Evolutionary conservation across 2,797 vertebrate species (phyloP), one percentile per base, ranked within the genome.

Genomic region (Scleropages formosus): DNA sequence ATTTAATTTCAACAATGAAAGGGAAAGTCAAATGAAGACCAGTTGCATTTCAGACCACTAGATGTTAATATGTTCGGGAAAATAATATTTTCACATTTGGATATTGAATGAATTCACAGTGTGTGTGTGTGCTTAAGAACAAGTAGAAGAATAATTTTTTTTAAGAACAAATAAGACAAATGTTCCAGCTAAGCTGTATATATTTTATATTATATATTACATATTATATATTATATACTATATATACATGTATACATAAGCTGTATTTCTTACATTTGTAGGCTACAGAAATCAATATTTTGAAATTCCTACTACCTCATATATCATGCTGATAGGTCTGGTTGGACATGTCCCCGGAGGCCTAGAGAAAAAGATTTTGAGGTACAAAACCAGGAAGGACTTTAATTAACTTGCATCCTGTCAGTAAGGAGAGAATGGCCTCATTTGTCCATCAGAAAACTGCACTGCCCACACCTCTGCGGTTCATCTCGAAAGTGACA

Each of bases 51-150:
- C 24, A 24, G 44, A 75, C 79, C 73, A 74, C 31, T 20, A 76
- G 64, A 78, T 73, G 76, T 15, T 62, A 62, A 75, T 75, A n/a
- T n/a, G n/a, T n/a, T n/a, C n/a, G n/a, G n/a, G n/a, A n/a, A n/a
- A n/a, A n/a, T n/a, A n/a, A n/a, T 74, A 64, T 77, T 80, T 78
- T 82, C 61, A 77, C 84, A 84, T 84, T 78, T 77, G 78, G 77
- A 77, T 62, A 67, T 53, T 75, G 64, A 24, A 72, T 6, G 2
- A 31, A 39, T 39, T 31, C 2, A 39, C 31, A 39, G 31, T 6
- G 31, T 2, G 31, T 39, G 31, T 39, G 2, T 39, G 6, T 39
- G 31, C 31, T 39, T 39, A 6, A 39, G 31, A 6, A 6, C 39
- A 39, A n/a, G 6, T 31, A 39, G 31, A 6, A 39, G n/a, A n/a